Base-by-base conservation (phyloP, 2,113 vertebrate species). In the Neoarius graeffei region DNA sequence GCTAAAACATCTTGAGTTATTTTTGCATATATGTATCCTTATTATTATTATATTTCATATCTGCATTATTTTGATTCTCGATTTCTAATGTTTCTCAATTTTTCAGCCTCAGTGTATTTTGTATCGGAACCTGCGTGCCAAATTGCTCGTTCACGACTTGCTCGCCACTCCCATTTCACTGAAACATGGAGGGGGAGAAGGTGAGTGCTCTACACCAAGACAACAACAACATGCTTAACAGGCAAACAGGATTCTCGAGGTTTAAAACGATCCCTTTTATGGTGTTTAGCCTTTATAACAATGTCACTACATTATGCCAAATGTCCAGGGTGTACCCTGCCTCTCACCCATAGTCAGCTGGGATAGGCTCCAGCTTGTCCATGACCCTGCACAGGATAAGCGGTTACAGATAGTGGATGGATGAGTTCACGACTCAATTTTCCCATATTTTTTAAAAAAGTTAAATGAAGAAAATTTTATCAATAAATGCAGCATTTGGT, bases 101-200 rank as follows among this genome's bases (percentile, higher is more conserved):
- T 57, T 79, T 80, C 52, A 85, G 67, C 30, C 17, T 35, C 7
- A 71, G 50, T 82, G 19, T 23, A 35, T 57, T 11, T 20, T 15
- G 1, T 11, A 56, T 17, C 74, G 17, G 62, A 73, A 20, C 54
- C 62, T 86, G 19, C 77, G 60, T 79, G 62, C 57, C 3, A 83
- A 60, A 19, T 42, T 30, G 84, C 88, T 85, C 84, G 84, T 91
- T 25, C 81, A 50, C 81, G 30, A 59, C 19, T 81, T 1, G 10
- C 48, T 11, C 0, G 60, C 81, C 81, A 64, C 81, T 42, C 81
- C 81, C 42, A 83, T 83, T 83, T 50, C 7, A 66, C 81, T 64
- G 60, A 7, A 83, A 50, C 35, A 83, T 83, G 81, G 81, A 83
- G 35, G 59, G 60, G 81, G 81, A 66, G 81, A 83, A 83, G 60